Conservation (phyloP, 2,888 invertebrate genomes). For the Deladenus siricidicola region DNA sequence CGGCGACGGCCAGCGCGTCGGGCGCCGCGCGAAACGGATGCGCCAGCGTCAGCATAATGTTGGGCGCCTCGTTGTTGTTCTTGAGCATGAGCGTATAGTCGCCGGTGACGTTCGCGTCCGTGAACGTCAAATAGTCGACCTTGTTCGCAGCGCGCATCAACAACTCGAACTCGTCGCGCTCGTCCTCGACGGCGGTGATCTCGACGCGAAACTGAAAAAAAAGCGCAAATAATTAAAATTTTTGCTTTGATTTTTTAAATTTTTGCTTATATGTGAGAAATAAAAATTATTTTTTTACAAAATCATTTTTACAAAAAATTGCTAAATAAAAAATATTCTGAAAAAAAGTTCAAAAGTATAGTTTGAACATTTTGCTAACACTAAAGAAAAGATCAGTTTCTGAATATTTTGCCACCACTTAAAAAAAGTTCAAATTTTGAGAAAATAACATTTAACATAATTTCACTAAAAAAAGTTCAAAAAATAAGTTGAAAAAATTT, state of each 20-base stretch:
- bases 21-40: slow-evolving; percentile 6
- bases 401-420: no score
- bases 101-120: not conserved
- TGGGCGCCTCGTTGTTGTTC: not conserved
- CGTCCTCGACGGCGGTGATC: slow-evolving; percentile 12
- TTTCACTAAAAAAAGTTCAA: not conserved
- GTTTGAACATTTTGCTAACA: no score
- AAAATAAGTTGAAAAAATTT: not conserved
- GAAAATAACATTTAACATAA: no score
- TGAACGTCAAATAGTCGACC: not conserved
- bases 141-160: not conserved
- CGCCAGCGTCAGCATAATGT: slow-evolving; percentile 6
- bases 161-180: slow-evolving; percentile 6
- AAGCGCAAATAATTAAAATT: not conserved
- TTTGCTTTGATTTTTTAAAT: no score
- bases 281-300: no score
- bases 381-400: no score
- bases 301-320: no score
- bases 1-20: slow-evolving; percentile 6
- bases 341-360: no score
- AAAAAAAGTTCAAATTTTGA: no score
- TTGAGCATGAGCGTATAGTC: not conserved
- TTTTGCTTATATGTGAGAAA: no score
- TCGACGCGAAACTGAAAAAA: slow-evolving; percentile 13
- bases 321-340: no score